Evolutionary conservation across 1,140 invertebrate species (phyloP).

Genomic region (Mizuhopecten yessoensis): DNA sequence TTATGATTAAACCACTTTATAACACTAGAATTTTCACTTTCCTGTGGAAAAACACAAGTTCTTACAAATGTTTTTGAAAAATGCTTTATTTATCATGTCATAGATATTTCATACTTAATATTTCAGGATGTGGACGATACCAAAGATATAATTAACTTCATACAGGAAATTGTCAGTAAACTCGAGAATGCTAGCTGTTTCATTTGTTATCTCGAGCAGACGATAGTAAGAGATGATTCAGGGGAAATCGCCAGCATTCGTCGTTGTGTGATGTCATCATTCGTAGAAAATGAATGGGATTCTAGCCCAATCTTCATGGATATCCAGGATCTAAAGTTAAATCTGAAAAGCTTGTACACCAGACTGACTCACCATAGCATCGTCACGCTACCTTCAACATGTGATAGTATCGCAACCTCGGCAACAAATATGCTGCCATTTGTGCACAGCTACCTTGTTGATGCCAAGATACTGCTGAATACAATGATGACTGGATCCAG

Average conservation of each 20-base stretch:
- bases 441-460: not conserved
- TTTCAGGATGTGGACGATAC: too few relatives aligned
- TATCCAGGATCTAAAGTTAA: not conserved
- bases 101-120: too few relatives aligned
- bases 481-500: not conserved
- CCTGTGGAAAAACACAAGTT: too few relatives aligned
- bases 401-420: not conserved
- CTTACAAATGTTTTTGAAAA: too few relatives aligned
- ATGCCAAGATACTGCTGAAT: not conserved
- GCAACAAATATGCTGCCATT: not conserved
- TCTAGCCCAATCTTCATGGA: not conserved
- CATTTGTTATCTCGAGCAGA: not conserved
- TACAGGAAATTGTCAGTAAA: not conserved
- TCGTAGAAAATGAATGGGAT: not conserved
- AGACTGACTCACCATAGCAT: not conserved
- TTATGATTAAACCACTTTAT: too few relatives aligned
- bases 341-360: not conserved
- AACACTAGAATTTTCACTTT: too few relatives aligned
- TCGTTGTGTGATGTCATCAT: not conserved
- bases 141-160: not conserved
- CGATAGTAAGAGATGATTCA: not conserved
- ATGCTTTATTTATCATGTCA: too few relatives aligned
- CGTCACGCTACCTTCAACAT: not conserved
- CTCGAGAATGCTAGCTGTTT: not conserved
- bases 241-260: too few relatives aligned